Evolutionary conservation across 1,140 invertebrate species (phyloP), one percentile per base, ranked within the genome.

Genomic region (Halictus rubicundus): DNA sequence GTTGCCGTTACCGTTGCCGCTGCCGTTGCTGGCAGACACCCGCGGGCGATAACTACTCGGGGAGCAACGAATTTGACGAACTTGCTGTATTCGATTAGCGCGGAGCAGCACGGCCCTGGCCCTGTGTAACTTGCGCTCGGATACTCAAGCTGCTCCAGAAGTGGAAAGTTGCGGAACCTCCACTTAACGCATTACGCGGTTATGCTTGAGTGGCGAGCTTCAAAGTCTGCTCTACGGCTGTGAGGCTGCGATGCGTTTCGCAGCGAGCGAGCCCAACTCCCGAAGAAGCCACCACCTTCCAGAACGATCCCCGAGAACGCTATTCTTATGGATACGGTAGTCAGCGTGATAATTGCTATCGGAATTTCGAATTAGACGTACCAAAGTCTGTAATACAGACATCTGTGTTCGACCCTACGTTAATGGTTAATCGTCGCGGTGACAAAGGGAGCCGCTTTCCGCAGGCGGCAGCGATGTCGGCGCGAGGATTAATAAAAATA

Each of bases 91-190:
- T 86, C 85, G 85, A 83, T 86, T 85, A 85, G 65, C 69, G 68
- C 77, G 60, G 63, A 79, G 80, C 14, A 79, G 80, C 14, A 8
- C 66, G 32, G 1, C 3, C 32, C 32, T 5, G 32, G 2, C 64
- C 83, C 42, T 76, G 60, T 61, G 80, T 78, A 87, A 87, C 82
- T 84, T 84, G 65, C 68, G 69, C 21, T n/a, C 19, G 61, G 70
- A 72, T 79, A 84, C 84, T 84, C 82, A 80, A 87, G 72, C 85
- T 72, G 81, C 57, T 73, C 73, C 65, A 64, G 52, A 75, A 86
- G 85, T 87, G 81, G 84, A 75, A 87, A 86, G 84, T 87, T 87
- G 78, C 64, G 54, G 52, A 78, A 83, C 63, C 81, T 78, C 84
- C 81, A 72, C 75, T 83, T 75, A 75, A 83, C 85, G 77, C 74